Evolutionary conservation across 2,113 vertebrate species (phyloP), one percentile per base, ranked within the genome.

Genomic region (Picathartes gymnocephalus): DNA sequence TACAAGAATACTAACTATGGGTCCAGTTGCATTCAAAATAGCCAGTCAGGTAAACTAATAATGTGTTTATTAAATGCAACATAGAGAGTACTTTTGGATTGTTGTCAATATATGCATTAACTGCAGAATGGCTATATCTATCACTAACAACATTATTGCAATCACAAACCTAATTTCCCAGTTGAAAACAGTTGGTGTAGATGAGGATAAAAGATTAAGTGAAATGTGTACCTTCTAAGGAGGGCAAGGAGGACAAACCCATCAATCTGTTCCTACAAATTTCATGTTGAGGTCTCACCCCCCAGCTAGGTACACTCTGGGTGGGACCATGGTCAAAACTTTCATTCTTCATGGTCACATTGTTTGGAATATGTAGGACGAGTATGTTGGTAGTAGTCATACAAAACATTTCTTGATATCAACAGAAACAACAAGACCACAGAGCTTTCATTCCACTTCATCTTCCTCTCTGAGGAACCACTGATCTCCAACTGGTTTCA

Each of bases 311-410:
- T 25, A 48, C 25, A 20, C 35, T 35, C 15, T 40, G 7, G 9
- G 48, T 62, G 7, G 7, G 33, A 40, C 24, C 1, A 0, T 24
- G 30, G 20, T 22, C 48, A 64, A 79, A 48, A 24, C 35, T 35
- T 17, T 54, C 0, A 0, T 48, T 64, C 14, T 21, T 62, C 1
- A 0, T 21, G 5, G 30, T 47, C 16, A 21, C 24, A 31, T 21
- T 31, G 5, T 64, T 27, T 17, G 6, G 31, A 48, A 64, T 42
- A 42, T 7, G 4, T 17, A 56, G 10, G 14, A 48, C 31, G 25
- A 24, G 6, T 30, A 25, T 39, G 45, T 48, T 48, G 35, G 6
- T 22, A 62, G 40, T 25, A 64, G 25, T 48, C 42, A 21, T 56
- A 48, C 11, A 56, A 35, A 64, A 18, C 6, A 31, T 48, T 48